These are phyloP conservation scores for Acanthornis magna DNA, from an alignment of 2,797 vertebrate species.

Conservation along the genomic window DNA sequence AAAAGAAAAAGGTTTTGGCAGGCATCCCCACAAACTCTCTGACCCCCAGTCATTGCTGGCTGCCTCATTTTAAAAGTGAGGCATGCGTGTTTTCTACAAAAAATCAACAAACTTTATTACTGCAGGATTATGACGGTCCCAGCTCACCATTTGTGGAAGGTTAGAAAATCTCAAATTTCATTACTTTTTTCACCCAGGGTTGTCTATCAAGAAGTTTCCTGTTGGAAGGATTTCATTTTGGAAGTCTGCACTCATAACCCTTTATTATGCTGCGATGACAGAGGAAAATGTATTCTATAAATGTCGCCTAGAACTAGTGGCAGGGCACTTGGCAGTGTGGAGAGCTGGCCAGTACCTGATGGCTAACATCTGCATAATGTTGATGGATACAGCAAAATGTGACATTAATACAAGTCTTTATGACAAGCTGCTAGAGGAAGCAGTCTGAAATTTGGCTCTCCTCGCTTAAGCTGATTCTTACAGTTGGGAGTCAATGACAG, in stretches of 20 bases:
- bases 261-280: neutral
- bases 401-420: neutral
- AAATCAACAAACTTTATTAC: neutral
- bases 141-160: neutral
- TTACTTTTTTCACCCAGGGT: neutral
- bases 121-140: neutral
- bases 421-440: neutral
- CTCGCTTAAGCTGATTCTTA: neutral
- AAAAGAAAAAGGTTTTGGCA: neutral
- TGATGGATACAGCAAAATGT: neutral
- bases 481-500: neutral
- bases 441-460: neutral
- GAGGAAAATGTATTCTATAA: neutral
- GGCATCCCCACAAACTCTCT: neutral
- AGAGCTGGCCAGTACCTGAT: neutral
- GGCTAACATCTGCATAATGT: neutral
- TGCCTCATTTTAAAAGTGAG: neutral
- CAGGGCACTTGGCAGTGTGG: neutral
- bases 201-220: neutral
- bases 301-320: neutral
- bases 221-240: neutral
- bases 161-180: neutral
- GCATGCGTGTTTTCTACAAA: neutral
- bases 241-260: neutral
- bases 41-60: neutral